Base-by-base conservation (phyloP, 2,113 vertebrate species). In the Synodontis membranacea region DNA sequence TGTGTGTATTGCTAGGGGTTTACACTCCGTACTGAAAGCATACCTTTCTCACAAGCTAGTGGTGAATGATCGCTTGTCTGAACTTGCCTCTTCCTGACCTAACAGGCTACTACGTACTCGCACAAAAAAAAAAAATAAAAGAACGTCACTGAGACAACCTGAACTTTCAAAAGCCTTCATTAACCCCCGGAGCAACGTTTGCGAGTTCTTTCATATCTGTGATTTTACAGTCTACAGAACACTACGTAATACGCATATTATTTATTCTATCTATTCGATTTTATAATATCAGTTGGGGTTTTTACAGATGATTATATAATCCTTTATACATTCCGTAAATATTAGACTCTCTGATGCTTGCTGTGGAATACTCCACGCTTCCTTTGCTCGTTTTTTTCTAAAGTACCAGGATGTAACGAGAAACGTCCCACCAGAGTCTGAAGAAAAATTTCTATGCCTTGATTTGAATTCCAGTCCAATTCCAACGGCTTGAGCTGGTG, bases 31-130 rank as follows among this genome's bases (percentile, higher is more conserved):
- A 12, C 12, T 14, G 23, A 28, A 28, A n/a, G 23, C 78, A 88
- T 82, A 88, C 70, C 62, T 88, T 87, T 68, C 74, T 50, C 82
- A 50, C 44, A 50, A 42, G 56, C 84, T 56, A 12, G n/a, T 34
- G 75, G 75, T 48, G 72, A 72, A 34, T 58, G 58, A 42, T 31
- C 7, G 52, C 78, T 50, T 66, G 87, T 85, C 83, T 82, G 23
- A 46, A 60, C 83, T 75, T 82, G 85, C 28, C 58, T 60, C 14
- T 5, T 31, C 11, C 17, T 15, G 23, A 60, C 12, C 52, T 25
- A n/a, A 25, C 80, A 64, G 14, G 58, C 58, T 34, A 15, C 50
- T 23, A 54, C 19, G 9, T 5, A 9, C 28, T 76, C 39, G 3
- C 4, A 0, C 3, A 37, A 54, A 54, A 78, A 31, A 31, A 74